phyloP scores from a whole-genome alignment of 2,113 vertebrate species.

The Eupsittula cactorum region DNA sequence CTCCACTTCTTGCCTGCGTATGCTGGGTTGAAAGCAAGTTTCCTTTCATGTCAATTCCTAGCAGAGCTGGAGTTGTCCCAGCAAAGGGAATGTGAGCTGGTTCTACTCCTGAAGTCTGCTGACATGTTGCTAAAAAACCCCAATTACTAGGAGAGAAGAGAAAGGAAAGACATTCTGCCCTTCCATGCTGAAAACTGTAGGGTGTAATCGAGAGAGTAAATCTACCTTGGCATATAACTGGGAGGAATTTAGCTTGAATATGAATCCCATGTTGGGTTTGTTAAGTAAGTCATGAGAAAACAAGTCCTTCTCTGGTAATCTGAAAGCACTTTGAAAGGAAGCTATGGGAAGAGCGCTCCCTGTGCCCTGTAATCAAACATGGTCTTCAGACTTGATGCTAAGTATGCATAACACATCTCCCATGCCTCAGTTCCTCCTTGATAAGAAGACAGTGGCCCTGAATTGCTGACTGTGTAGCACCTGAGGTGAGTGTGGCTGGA shows the following conservation, averaged over 20 bases:
- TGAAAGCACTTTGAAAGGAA: not conserved
- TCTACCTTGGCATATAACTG: not conserved
- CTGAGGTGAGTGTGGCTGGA: not conserved
- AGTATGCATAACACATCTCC: not conserved
- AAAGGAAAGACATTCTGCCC: not conserved
- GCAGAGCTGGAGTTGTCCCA: slow-evolving; percentile 45
- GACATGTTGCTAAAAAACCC: slow-evolving; percentile 1
- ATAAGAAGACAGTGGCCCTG: not conserved
- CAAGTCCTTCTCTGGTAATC: not conserved
- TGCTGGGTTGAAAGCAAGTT: slow-evolving; percentile 47
- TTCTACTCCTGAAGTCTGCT: slow-evolving; percentile 36
- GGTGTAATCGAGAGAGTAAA: slow-evolving; percentile 16
- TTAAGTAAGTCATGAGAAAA: not conserved
- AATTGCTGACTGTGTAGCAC: not conserved
- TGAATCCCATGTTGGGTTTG: not conserved
- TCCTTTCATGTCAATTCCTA: slow-evolving; percentile 64
- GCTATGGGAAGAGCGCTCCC: not conserved
- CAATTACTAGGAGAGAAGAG: slow-evolving; percentile 1
- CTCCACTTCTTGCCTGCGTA: slow-evolving; percentile 57
- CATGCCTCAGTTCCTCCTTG: not conserved
- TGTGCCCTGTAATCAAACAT: not conserved
- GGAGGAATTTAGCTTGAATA: not conserved
- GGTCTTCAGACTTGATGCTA: not conserved
- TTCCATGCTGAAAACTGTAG: slow-evolving; percentile 2
- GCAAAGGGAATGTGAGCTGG: slow-evolving; percentile 20